phyloP scores from a whole-genome alignment of 2,797 vertebrate genomes.

The Varecia variegata region DNA sequence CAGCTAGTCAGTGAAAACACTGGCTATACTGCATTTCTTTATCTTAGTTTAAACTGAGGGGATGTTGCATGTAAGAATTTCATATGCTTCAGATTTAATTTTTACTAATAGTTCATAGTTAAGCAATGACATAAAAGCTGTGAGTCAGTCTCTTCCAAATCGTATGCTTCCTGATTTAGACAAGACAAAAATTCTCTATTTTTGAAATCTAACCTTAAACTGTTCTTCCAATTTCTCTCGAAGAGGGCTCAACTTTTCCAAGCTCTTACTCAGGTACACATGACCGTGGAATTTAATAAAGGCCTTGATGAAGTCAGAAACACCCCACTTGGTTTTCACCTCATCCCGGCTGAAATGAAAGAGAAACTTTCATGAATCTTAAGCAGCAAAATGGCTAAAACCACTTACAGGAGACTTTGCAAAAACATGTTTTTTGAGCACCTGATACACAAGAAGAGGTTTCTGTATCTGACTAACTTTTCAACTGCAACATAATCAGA shows the following conservation, averaged over 20 bases:
- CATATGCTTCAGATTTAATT: slow-evolving; percentile 13
- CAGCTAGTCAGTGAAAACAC: neutral
- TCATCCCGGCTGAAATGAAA: slow-evolving; percentile 92
- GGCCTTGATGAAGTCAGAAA: slow-evolving; percentile 97
- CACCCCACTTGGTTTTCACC: slow-evolving; percentile 95
- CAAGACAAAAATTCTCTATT: slow-evolving; percentile 7
- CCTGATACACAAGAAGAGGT: neutral
- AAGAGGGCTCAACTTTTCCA: slow-evolving; percentile 94
- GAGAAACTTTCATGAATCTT: slow-evolving; percentile 62
- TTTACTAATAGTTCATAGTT: slow-evolving; percentile 15
- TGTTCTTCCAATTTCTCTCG: slow-evolving; percentile 98
- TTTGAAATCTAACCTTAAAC: slow-evolving; percentile 91
- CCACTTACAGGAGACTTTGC: neutral
- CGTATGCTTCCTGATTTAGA: neutral
- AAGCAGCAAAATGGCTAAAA: slow-evolving; percentile 54
- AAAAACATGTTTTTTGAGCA: neutral
- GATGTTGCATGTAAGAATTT: neutral
- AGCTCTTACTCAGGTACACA: slow-evolving; percentile 95
- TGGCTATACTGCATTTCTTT: neutral
- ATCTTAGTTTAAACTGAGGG: slow-evolving; percentile 14
- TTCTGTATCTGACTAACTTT: neutral
- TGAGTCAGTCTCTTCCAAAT: neutral
- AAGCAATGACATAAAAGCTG: slow-evolving; percentile 18
- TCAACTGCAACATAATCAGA: neutral
- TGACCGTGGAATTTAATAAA: slow-evolving; percentile 99